Evolutionary conservation across 2,113 vertebrate species (phyloP).

Genomic region (Halcyon malimbica): DNA sequence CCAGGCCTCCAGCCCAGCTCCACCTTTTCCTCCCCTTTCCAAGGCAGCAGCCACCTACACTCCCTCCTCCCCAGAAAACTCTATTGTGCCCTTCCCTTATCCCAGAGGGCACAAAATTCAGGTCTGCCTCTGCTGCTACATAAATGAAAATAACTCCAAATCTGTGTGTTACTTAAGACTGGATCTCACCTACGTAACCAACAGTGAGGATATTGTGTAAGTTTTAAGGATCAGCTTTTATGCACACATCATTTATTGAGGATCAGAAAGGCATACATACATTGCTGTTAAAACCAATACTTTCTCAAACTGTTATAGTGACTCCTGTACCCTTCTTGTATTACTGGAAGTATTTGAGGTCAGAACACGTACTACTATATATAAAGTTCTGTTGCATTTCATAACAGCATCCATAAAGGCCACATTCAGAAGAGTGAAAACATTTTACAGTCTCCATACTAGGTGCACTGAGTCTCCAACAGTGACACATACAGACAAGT

Average conservation of each 20-base stretch:
- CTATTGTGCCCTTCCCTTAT: background rate
- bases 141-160: background rate
- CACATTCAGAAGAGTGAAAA: background rate
- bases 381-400: background rate
- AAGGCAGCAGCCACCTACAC: background rate
- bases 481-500: background rate
- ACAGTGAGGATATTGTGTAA: background rate
- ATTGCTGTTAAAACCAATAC: background rate
- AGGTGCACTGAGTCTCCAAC: background rate
- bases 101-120: background rate
- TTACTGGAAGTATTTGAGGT: background rate
- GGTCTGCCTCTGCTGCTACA: background rate
- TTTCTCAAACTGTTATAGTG: background rate
- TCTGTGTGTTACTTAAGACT: background rate
- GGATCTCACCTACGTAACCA: background rate
- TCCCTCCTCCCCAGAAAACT: background rate
- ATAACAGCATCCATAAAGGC: background rate
- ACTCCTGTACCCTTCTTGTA: background rate
- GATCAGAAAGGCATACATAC: background rate
- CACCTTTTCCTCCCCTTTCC: background rate
- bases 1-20: background rate
- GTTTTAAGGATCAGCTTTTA: background rate
- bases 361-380: fast-evolving
- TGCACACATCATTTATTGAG: fast-evolving
- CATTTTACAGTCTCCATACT: background rate